Evolutionary conservation across 1,140 invertebrate species (phyloP).

Genomic region (Zelostemma sp.): DNA sequence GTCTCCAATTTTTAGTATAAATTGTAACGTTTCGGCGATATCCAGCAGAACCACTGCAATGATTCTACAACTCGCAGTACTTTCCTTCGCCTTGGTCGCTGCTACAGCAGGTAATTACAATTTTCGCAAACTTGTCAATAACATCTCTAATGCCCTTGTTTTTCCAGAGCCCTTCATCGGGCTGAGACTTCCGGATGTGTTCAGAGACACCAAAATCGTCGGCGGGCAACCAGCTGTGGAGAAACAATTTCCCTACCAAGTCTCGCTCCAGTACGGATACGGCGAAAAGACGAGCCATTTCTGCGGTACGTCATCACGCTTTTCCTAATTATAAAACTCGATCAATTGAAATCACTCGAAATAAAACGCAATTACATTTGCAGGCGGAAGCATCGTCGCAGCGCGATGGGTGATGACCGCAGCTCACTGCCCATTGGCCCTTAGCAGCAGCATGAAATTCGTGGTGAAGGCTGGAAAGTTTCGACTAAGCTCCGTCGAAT

Average conservation of each 20-base stretch:
- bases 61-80: background rate
- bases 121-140: too few relatives aligned
- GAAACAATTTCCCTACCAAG: slow-evolving; percentile 62
- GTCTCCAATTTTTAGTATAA: background rate
- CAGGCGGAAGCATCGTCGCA: slow-evolving; percentile 67
- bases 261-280: background rate
- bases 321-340: too few relatives aligned
- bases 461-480: slow-evolving; percentile 52
- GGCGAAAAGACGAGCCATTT: background rate
- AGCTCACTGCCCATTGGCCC: slow-evolving; percentile 65
- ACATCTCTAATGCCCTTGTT: background rate
- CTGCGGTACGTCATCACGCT: background rate
- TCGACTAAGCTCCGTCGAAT: slow-evolving; percentile 40
- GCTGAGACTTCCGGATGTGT: background rate
- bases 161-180: background rate
- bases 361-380: too few relatives aligned
- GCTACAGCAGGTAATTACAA: background rate
- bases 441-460: slow-evolving; percentile 30
- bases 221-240: slow-evolving; percentile 56
- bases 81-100: background rate
- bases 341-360: too few relatives aligned
- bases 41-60: background rate
- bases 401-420: slow-evolving; percentile 67
- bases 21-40: background rate
- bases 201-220: slow-evolving; percentile 50